Evolutionary conservation across 1,140 invertebrate species (phyloP), one percentile per base, ranked within the genome.

Genomic region (Brachionus rubens): DNA sequence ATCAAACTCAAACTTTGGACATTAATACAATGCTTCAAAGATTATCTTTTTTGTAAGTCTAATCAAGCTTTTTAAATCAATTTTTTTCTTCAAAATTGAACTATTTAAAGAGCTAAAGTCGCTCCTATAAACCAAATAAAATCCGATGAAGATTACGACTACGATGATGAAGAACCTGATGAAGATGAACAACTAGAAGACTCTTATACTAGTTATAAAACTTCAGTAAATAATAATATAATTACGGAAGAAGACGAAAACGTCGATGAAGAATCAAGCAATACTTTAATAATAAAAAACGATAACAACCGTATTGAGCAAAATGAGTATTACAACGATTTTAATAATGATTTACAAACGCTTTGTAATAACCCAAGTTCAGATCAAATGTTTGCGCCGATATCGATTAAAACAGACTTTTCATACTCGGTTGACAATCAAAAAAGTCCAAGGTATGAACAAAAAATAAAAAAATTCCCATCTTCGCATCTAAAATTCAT

Each of bases 341-440:
- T 46, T 24, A 21, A 46, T 65, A 41, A 19, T 16, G 19, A n/a
- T 28, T n/a, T n/a, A 14, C 12, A 54, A 28, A n/a, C 28, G 16
- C 33, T 54, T 28, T 28, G 26, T 1, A 14, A 41, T 36, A 62
- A 36, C 4, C 10, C 21, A 41, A 12, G 21, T 4, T 7, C 41
- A 21, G 40, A 21, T 33, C 12, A 14, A 6, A 12, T 43, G 3
- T 1, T 65, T 1, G 59, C 26, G 41, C 40, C 59, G 12, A 65
- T 65, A 21, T 65, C 59, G 1, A 65, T 65, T 43, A 65, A 65
- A 65, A 65, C 59, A 24, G 59, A 65, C 16, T 65, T 65, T 65
- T 43, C 59, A 24, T 65, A 36, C 40, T 65, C 59, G 12, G 10
- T 65, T 28, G 40, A 65, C 14, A 43, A 43, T n/a, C 16, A 65